Conservation (phyloP, 2,888 invertebrate species). For the Drosophila stalkeri region DNA sequence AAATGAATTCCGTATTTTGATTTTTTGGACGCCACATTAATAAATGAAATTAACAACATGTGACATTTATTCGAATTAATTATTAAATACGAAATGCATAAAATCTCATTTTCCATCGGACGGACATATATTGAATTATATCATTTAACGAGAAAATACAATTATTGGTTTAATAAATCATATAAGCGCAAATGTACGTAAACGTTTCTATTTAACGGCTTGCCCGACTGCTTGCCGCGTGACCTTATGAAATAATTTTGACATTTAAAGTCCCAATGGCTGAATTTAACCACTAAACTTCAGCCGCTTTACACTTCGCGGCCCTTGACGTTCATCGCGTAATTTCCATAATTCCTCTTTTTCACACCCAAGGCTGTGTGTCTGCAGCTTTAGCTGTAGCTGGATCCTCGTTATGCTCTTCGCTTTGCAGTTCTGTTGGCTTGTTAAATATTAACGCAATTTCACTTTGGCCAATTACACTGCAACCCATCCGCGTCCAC, state of each 20-base stretch:
- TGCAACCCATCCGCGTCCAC: slow-evolving; percentile 60
- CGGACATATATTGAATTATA: slow-evolving; percentile 23
- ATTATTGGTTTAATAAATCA: slow-evolving; percentile 24
- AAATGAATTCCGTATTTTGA: neutral
- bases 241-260: slow-evolving; percentile 12
- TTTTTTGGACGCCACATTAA: neutral
- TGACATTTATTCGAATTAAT: slow-evolving; percentile 11
- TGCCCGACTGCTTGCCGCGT: neutral
- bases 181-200: slow-evolving; percentile 14
- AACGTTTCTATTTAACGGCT: neutral
- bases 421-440: slow-evolving; percentile 63
- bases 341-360: slow-evolving; percentile 36
- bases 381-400: slow-evolving; percentile 1
- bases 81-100: slow-evolving; percentile 4
- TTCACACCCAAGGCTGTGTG: slow-evolving; percentile 30
- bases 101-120: neutral
- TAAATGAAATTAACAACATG: slow-evolving; percentile 22
- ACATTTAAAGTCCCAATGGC: slow-evolving; percentile 26
- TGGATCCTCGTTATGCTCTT: slow-evolving; percentile 42
- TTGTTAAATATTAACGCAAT: slow-evolving; percentile 81
- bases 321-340: slow-evolving; percentile 42
- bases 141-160: slow-evolving; percentile 13
- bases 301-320: slow-evolving; percentile 24
- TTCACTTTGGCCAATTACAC: slow-evolving; percentile 77
- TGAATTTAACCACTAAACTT: slow-evolving; percentile 9